Percentiles rank a stretch among this genome's conserved stretches.
Conservation (phyloP, 2,113 vertebrate species). For the Nasalis larvatus region DNA sequence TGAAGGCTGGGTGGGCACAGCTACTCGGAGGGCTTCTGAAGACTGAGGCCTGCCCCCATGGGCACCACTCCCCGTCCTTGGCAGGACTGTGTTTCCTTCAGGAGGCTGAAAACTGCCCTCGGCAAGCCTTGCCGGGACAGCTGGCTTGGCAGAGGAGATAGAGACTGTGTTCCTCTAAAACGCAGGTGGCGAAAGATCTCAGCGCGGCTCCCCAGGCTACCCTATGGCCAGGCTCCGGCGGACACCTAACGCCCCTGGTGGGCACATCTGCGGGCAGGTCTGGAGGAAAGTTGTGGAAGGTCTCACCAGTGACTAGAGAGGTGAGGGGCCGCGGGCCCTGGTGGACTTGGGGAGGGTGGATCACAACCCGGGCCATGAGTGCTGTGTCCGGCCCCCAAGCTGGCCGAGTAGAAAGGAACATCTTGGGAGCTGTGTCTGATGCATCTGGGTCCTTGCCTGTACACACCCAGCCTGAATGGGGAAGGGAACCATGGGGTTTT, state of each 20-base stretch:
- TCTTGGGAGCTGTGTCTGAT: not conserved
- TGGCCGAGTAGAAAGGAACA: not conserved
- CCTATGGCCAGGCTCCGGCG: rapidly evolving
- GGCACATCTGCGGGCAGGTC: not conserved
- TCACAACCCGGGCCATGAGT: rapidly evolving
- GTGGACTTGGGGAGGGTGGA: too few relatives aligned
- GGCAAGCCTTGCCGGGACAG: not conserved
- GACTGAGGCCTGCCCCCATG: not conserved
- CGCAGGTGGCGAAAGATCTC: not conserved
- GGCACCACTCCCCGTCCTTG: rapidly evolving
- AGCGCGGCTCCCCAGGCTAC: not conserved
- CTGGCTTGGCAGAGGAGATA: not conserved
- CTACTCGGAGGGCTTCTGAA: not conserved
- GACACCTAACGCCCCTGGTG: not conserved
- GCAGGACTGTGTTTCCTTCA: not conserved
- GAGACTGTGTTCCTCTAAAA: not conserved
- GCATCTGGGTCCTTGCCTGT: too few relatives aligned
- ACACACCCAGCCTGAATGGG: not conserved
- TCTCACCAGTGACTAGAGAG: not conserved
- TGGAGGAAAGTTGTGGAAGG: not conserved
- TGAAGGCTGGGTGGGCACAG: not conserved
- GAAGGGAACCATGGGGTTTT: not conserved
- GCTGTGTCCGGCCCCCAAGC: too few relatives aligned
- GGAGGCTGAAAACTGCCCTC: not conserved
- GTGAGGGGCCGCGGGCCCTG: not conserved